These are phyloP conservation scores for Leucophenga montana DNA, from an alignment of 2,888 invertebrate species.

Conservation along the genomic window DNA sequence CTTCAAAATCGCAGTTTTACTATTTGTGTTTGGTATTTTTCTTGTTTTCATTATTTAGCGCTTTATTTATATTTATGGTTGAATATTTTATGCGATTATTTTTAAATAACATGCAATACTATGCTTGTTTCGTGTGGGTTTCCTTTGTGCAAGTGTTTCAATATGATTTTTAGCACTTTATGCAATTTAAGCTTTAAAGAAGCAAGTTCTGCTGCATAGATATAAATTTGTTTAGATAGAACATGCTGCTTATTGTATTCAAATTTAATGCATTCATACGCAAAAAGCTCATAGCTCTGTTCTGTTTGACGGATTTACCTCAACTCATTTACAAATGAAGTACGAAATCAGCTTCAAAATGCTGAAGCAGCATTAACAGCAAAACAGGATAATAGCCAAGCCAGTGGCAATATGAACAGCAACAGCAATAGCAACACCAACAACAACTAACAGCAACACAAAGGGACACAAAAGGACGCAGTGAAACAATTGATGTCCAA, in stretches of 20 bases:
- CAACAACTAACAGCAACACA: too few species aligned
- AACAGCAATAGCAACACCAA: neutral
- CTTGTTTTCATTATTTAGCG: neutral
- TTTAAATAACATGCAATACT: neutral
- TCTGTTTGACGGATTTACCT: too few species aligned
- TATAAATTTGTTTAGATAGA: too few species aligned
- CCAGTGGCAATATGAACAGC: neutral
- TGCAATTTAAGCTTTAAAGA: conserved; percentile 11
- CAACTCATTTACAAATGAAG: too few species aligned
- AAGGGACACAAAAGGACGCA: conserved; percentile 17
- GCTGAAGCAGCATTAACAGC: conserved; percentile 3
- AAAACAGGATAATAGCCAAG: conserved; percentile 1
- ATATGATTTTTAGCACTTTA: neutral
- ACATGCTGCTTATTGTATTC: too few species aligned
- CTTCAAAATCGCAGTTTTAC: too few species aligned
- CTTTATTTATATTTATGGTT: conserved; percentile 19
- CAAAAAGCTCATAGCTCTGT: too few species aligned
- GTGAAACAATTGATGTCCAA: conserved; percentile 53
- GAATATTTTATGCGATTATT: conserved; percentile 18
- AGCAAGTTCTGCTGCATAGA: conserved; percentile 18
- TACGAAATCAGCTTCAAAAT: too few species aligned
- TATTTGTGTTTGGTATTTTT: neutral
- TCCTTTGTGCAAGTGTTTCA: neutral
- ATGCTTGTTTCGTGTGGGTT: neutral
- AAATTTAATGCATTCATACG: too few species aligned